These are phyloP conservation scores for Hoplodrina ambigua DNA, from an alignment of 2,888 invertebrate genomes.

Conservation along the genomic window DNA sequence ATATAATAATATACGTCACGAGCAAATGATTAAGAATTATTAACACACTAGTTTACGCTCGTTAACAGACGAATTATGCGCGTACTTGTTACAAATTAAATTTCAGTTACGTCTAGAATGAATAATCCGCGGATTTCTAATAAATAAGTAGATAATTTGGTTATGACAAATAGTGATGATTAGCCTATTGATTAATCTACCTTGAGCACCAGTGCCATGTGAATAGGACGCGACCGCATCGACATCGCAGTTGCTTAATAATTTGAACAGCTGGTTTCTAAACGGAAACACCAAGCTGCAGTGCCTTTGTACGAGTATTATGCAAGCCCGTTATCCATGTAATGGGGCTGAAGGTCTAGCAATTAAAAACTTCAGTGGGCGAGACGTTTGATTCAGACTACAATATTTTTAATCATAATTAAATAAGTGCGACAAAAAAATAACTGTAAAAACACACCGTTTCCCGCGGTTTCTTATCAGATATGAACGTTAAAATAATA, in stretches of 20 bases:
- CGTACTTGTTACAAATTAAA: conserved; percentile 25
- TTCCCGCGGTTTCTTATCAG: conserved; percentile 17
- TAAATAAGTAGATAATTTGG: conserved; percentile 33
- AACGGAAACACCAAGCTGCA: conserved; percentile 81
- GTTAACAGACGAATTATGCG: conserved; percentile 43
- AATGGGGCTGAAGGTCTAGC: conserved; percentile 79
- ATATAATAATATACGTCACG: conserved; percentile 55
- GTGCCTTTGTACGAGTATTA: conserved; percentile 77
- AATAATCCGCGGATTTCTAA: conserved; percentile 27
- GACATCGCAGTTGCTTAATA: conserved; percentile 76
- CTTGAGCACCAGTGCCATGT: conserved; percentile 66
- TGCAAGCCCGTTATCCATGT: conserved; percentile 83
- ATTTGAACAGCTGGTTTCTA: conserved; percentile 80
- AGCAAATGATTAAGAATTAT: conserved; percentile 48
- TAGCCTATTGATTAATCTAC: conserved; percentile 61
- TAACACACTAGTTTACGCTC: conserved; percentile 33
- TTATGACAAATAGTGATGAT: conserved; percentile 60
- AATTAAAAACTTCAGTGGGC: conserved; percentile 74
- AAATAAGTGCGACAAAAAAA: conserved; percentile 18
- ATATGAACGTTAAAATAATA: conserved; percentile 29
- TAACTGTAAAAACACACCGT: conserved; percentile 24
- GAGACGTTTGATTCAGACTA: conserved; percentile 64
- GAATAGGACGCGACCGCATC: conserved; percentile 68
- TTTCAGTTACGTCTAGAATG: conserved; percentile 20
- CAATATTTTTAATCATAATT: conserved; percentile 16